A percentile compares a stretch with the other conserved stretches of the same genome.
These are phyloP conservation scores for Camponotus fellah DNA, from an alignment of 2,888 invertebrate genomes.

Conservation along the genomic window DNA sequence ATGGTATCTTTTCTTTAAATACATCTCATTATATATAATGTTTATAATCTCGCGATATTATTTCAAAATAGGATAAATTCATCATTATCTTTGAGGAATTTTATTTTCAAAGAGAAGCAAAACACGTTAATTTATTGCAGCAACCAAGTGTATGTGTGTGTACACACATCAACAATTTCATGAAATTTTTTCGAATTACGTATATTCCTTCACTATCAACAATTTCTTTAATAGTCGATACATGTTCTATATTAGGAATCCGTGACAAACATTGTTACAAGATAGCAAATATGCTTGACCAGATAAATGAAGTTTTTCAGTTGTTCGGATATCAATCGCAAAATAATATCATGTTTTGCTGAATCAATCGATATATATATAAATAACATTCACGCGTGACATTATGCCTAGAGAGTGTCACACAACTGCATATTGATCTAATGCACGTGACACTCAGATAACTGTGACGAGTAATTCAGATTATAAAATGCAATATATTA, in stretches of 20 bases:
- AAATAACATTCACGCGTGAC: constrained; percentile 39
- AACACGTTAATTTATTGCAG: background rate
- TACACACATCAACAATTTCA: background rate
- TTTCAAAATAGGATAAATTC: constrained; percentile 8
- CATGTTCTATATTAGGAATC: background rate
- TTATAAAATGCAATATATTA: constrained; percentile 9
- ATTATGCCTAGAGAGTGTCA: constrained; percentile 27
- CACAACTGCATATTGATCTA: constrained; percentile 2
- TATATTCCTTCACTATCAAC: constrained; percentile 11
- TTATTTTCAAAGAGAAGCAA: background rate
- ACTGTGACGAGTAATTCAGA: background rate
- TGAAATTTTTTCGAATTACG: constrained; percentile 2
- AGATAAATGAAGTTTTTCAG: constrained; percentile 28
- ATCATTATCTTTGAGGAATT: background rate
- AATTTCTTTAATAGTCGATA: constrained; percentile 26
- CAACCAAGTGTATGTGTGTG: too few relatives aligned
- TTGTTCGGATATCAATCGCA: background rate
- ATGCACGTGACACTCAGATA: constrained; percentile 18
- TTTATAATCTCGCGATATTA: background rate
- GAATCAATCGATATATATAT: constrained; percentile 25
- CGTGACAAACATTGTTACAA: constrained; percentile 20
- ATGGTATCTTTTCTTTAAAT: background rate
- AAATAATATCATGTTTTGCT: constrained; percentile 9
- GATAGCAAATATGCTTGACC: background rate
- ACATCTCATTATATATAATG: too few relatives aligned